Conservation (phyloP, 2,888 invertebrate species). For the Watsonalla cultraria region DNA sequence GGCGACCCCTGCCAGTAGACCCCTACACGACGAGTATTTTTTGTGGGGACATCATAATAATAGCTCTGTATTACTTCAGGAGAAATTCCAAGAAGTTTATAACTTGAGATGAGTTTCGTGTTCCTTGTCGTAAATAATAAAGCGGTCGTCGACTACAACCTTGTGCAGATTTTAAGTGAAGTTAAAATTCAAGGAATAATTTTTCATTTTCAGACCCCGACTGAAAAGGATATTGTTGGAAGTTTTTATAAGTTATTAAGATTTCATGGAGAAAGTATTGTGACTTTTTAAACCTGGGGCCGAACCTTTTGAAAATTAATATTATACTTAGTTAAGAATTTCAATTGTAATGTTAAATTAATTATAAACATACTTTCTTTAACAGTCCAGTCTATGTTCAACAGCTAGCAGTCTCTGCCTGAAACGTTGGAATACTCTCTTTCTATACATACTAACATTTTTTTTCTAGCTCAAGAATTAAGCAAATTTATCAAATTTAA, state of each 20-base stretch:
- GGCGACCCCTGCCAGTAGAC: constrained; percentile 46
- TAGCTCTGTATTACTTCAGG: constrained; percentile 79
- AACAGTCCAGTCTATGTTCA: too few species aligned
- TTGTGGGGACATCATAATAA: constrained; percentile 79
- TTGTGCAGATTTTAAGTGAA: constrained; percentile 75
- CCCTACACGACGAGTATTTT: constrained; percentile 66
- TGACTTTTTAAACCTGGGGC: constrained; percentile 25
- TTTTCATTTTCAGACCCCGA: constrained; percentile 60
- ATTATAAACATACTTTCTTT: constrained; percentile 4
- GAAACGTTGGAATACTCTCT: too few species aligned
- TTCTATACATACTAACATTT: too few species aligned
- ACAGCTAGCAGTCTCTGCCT: too few species aligned
- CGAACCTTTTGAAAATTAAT: constrained; percentile 14
- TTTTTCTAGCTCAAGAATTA: too few species aligned
- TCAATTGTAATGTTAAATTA: constrained; percentile 13
- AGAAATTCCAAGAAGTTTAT: constrained; percentile 79
- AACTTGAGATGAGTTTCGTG: constrained; percentile 79
- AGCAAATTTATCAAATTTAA: too few species aligned
- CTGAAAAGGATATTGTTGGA: constrained; percentile 55
- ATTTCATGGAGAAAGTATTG: constrained; percentile 44
- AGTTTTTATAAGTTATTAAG: constrained; percentile 57
- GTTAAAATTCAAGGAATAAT: constrained; percentile 70
- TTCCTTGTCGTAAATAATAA: constrained; percentile 79
- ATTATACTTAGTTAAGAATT: constrained; percentile 12
- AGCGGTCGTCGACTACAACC: constrained; percentile 76